Conservation (phyloP, 2,797 vertebrate species). For the Leptodactylus fallax region DNA sequence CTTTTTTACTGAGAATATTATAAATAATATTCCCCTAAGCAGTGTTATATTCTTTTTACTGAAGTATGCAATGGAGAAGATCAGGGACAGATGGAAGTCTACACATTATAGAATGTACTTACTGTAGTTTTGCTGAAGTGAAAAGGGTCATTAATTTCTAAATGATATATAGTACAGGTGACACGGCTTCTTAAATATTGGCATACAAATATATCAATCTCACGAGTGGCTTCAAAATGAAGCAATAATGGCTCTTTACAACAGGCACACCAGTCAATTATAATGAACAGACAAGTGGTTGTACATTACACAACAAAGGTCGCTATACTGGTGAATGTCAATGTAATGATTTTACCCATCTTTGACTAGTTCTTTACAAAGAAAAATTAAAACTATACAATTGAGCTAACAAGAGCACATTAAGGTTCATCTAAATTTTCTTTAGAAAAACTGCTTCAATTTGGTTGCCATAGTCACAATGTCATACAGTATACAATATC, state of each 20-base stretch:
- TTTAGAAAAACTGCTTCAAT: neutral
- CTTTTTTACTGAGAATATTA: neutral
- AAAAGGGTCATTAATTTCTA: constrained; percentile 7
- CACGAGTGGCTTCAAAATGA: neutral
- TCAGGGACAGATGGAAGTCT: neutral
- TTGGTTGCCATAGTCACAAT: neutral
- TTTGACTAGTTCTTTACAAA: neutral
- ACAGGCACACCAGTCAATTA: constrained; percentile 13
- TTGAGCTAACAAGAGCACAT: neutral
- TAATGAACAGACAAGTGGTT: neutral
- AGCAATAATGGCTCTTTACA: constrained; percentile 18
- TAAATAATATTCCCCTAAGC: neutral
- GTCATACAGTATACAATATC: too few relatives aligned
- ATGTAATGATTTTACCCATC: neutral
- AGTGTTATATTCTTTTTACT: neutral
- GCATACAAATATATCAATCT: neutral
- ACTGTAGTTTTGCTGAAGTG: too few relatives aligned
- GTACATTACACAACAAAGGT: constrained; percentile 1
- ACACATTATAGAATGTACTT: neutral
- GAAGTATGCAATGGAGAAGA: neutral
- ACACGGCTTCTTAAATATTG: constrained; percentile 2
- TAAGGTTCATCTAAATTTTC: neutral
- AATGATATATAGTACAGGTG: constrained; percentile 1
- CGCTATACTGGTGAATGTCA: neutral
- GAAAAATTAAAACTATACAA: neutral